Percentiles rank a stretch among this genome's conserved stretches.
Evolutionary conservation across 2,113 vertebrate species (phyloP).

Genomic region (Bubo bubo): DNA sequence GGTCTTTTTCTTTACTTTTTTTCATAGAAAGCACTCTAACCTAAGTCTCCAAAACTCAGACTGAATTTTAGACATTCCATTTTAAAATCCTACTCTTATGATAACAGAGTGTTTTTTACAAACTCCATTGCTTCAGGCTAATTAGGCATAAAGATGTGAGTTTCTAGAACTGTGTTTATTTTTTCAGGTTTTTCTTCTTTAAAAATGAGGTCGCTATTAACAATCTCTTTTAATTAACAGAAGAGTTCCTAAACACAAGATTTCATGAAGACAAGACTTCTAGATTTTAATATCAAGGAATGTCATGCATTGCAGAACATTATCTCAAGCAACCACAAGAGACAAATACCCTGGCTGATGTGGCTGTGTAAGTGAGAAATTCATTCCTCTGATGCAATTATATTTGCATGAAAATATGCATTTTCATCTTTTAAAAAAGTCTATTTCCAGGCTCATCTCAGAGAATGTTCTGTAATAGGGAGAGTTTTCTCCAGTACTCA

Average conservation of each 20-base stretch:
- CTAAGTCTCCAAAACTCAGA: background rate
- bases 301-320: background rate
- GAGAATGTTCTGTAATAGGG: background rate
- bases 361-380: background rate
- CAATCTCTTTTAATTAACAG: background rate
- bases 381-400: background rate
- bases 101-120: background rate
- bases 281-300: background rate
- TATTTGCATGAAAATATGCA: background rate
- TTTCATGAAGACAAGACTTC: background rate
- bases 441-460: background rate
- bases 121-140: background rate
- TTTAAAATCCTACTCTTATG: background rate
- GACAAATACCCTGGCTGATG: background rate
- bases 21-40: background rate
- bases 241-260: background rate
- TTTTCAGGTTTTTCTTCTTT: background rate
- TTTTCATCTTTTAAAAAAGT: background rate
- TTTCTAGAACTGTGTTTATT: background rate
- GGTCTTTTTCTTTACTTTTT: background rate
- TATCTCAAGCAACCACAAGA: background rate
- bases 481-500: background rate
- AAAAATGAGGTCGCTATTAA: background rate
- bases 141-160: background rate
- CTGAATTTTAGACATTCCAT: background rate